phyloP scores from a whole-genome alignment of 2,113 vertebrate genomes.

The Cyanoliseus patagonus region DNA sequence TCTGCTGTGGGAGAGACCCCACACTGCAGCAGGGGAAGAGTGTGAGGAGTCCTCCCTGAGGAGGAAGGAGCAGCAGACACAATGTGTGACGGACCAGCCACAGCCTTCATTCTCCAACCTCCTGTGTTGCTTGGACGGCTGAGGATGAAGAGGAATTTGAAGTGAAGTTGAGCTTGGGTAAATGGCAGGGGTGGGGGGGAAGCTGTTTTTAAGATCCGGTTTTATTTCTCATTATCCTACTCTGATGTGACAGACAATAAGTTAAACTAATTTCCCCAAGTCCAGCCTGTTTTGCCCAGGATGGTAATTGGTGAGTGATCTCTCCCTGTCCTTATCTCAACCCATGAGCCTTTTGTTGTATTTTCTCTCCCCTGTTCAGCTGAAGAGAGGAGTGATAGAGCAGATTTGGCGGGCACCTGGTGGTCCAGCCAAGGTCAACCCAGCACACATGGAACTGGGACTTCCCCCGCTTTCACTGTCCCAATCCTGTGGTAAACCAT shows the following conservation, averaged over 20 bases:
- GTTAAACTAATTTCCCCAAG: background rate
- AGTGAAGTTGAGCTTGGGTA: background rate
- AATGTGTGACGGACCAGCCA: background rate
- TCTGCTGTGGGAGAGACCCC: background rate
- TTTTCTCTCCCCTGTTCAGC: background rate
- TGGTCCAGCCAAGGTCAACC: background rate
- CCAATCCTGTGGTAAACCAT: slow-evolving; percentile 4
- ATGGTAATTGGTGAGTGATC: background rate
- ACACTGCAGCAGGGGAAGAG: background rate
- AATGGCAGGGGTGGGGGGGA: background rate
- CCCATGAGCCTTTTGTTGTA: background rate
- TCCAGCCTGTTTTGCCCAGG: background rate
- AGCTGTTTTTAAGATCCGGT: background rate
- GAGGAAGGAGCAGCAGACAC: background rate
- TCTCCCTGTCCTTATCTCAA: fast-evolving
- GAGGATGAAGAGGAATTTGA: background rate
- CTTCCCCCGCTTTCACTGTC: slow-evolving; percentile 50
- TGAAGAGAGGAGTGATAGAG: background rate
- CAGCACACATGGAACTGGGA: slow-evolving; percentile 3
- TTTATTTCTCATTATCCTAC: background rate
- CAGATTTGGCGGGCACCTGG: background rate
- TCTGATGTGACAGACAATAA: background rate
- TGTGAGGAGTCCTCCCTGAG: background rate
- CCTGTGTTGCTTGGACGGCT: background rate
- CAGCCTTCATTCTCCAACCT: fast-evolving